Percentiles rank a stretch among this genome's conserved stretches.
Conservation (phyloP, 2,888 invertebrate genomes). For the Cerceris rybyensis region DNA sequence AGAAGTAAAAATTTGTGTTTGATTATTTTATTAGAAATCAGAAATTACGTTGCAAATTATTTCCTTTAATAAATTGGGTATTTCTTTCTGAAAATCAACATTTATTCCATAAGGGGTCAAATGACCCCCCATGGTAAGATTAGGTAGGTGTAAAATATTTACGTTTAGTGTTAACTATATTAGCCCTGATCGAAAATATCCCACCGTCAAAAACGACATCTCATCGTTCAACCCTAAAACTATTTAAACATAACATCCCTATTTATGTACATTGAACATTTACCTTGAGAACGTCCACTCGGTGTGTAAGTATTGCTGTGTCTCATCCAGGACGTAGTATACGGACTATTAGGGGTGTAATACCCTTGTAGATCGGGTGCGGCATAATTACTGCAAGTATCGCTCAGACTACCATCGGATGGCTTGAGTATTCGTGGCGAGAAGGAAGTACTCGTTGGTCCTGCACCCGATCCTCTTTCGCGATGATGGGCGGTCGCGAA, state of each 20-base stretch:
- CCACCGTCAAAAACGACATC: no score
- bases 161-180: no score
- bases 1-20: no score
- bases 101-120: no score
- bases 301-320: conserved; percentile 86
- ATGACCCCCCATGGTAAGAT: no score
- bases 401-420: conserved; percentile 91
- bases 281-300: conserved; percentile 78
- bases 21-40: no score
- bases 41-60: no score
- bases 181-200: no score
- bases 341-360: conserved; percentile 85
- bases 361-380: conserved; percentile 82
- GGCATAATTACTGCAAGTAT: conserved; percentile 92
- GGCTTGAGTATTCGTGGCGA: conserved; percentile 79
- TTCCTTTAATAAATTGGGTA: no score
- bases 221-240: not conserved
- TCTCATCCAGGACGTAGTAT: conserved; percentile 89
- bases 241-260: not conserved
- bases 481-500: conserved; percentile 82
- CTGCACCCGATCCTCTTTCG: conserved; percentile 73
- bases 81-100: no score
- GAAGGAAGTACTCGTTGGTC: conserved; percentile 75
- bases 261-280: not conserved
- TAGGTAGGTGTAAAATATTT: no score